Evolutionary conservation across 1,140 invertebrate species (phyloP).

Genomic region (Zelostemma sp.): DNA sequence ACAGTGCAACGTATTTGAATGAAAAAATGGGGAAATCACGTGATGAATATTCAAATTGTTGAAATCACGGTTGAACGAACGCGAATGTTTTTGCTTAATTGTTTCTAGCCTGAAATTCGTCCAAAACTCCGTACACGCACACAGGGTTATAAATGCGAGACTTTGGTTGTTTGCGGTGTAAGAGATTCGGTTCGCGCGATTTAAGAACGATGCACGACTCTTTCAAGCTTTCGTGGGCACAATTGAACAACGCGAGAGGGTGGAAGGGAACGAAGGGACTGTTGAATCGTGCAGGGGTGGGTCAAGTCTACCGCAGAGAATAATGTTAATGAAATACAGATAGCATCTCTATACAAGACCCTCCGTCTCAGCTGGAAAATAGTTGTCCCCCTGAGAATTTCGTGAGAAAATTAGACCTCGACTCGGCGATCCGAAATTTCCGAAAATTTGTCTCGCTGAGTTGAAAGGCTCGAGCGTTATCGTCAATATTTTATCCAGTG

Average conservation of each 20-base stretch:
- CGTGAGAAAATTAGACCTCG: slow-evolving; percentile 33
- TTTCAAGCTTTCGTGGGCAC: not conserved
- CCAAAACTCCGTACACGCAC: too few species aligned
- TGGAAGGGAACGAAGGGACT: slow-evolving; percentile 28
- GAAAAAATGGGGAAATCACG: too few species aligned
- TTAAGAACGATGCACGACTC: not conserved
- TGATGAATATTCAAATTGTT: too few species aligned
- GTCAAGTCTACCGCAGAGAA: slow-evolving; percentile 64
- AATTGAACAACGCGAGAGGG: slow-evolving; percentile 1
- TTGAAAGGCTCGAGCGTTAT: slow-evolving; percentile 9
- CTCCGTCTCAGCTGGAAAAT: slow-evolving; percentile 38
- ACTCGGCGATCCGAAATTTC: slow-evolving; percentile 8
- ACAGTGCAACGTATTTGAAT: too few species aligned
- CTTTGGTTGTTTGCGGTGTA: too few species aligned
- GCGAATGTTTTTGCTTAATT: too few species aligned
- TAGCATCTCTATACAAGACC: slow-evolving; percentile 66
- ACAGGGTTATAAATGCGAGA: too few species aligned
- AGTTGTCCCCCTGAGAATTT: slow-evolving; percentile 32
- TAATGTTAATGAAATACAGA: slow-evolving; percentile 72
- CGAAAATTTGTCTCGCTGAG: slow-evolving; percentile 20
- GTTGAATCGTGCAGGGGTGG: slow-evolving; percentile 34
- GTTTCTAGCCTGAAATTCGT: too few species aligned
- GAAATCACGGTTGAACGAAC: too few species aligned
- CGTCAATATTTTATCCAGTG: too few species aligned
- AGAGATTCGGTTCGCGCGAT: too few species aligned